Evolutionary conservation across 2,888 invertebrate genomes (phyloP), one percentile per base, ranked within the genome.

Genomic region (Tinea semifulvella): DNA sequence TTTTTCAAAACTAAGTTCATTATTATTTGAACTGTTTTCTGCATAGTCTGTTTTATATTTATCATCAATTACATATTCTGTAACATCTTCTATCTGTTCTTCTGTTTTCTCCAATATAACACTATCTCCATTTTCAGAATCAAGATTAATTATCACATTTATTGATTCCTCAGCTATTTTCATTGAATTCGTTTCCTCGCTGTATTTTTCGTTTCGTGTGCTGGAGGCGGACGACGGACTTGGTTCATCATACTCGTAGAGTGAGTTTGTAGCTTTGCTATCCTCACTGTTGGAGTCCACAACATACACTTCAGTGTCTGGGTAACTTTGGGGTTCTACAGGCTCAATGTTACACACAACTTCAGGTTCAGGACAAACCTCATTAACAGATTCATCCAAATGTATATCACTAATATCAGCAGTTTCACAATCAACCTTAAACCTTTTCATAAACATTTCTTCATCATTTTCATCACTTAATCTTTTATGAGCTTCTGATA

Each of bases 211-310:
- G 53, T 75, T 64, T 58, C 72, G 73, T 38, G 72, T 57, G 56
- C 69, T 76, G 16, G 69, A 68, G 45, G 65, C 61, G 44, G 70
- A 68, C 46, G 73, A 70, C 45, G 68, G 64, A 65, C 73, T 75
- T 53, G 60, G 65, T 48, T 71, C 75, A 60, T 80, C 75, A 71
- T 71, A 75, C 49, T 79, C 76, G 68, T 70, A 75, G 7, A 68
- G 58, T 47, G 69, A 68, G 10, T 60, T 56, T 42, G 70, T 67
- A 13, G 65, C 68, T 60, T 77, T 76, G 48, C 71, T 73, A 44
- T 75, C 72, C 55, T 75, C 71, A 63, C 71, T 75, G 39, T 70
- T 71, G 31, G 70, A 68, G 49, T 77, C 75, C 42, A 53, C n/a
- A 43, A 16, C 13, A 18, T 45, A 64, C 48, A 65, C 63, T 42